These are phyloP conservation scores for Cinclus cinclus DNA, from an alignment of 2,113 vertebrate species.

Conservation along the genomic window DNA sequence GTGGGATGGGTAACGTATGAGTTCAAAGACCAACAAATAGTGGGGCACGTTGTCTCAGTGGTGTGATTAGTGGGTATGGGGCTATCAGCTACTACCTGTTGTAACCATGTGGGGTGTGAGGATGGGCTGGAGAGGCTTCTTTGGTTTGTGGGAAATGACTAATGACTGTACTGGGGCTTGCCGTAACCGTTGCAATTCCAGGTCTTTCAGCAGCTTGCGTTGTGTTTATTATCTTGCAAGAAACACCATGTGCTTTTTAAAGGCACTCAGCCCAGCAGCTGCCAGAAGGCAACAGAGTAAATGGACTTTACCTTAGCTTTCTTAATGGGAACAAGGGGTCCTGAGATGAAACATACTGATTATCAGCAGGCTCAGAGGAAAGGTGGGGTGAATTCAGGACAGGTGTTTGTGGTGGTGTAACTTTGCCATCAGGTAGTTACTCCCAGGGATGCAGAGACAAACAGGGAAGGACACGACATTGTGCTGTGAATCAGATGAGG, in stretches of 20 bases:
- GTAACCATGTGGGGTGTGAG: background rate
- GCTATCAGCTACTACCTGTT: constrained; percentile 38
- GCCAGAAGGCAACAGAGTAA: background rate
- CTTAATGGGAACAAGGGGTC: background rate
- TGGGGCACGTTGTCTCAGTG: background rate
- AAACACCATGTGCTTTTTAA: background rate
- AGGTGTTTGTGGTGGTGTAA: background rate
- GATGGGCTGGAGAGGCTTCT: background rate
- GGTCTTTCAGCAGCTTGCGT: constrained; percentile 20
- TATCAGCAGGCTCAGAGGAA: background rate
- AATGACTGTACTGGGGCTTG: background rate
- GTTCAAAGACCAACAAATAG: constrained; percentile 27
- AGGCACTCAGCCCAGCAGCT: background rate
- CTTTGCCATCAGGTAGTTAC: background rate
- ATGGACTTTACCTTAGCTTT: background rate
- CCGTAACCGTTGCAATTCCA: background rate
- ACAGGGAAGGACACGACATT: background rate
- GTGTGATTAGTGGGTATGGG: constrained; percentile 32
- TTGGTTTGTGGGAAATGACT: background rate
- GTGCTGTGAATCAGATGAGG: accelerated
- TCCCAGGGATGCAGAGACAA: background rate
- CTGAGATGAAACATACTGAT: background rate
- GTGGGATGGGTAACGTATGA: background rate
- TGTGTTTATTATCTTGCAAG: background rate
- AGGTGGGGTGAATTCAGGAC: background rate